Percentiles rank a stretch among this genome's conserved stretches.
Evolutionary conservation across 2,113 vertebrate species (phyloP).

Genomic region (Xiphophorus hellerii): DNA sequence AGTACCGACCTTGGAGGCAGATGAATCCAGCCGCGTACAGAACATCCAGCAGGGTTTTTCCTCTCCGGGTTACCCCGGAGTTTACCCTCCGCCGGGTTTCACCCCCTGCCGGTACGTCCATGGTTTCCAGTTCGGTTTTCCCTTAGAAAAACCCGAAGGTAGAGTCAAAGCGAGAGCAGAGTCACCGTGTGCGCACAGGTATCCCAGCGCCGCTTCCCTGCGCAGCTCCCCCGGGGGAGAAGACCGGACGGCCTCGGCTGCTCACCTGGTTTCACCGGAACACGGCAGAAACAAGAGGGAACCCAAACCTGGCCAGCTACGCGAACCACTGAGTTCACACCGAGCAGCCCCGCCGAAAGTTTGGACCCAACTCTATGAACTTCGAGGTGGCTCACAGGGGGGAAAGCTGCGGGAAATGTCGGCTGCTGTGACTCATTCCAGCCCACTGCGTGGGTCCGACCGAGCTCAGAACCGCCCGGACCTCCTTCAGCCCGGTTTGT

Average conservation of each 20-base stretch:
- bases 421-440: slow-evolving; percentile 16
- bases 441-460: slow-evolving; percentile 5
- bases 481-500: slow-evolving; percentile 40
- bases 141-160: not conserved
- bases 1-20: slow-evolving; percentile 74
- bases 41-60: slow-evolving; percentile 33
- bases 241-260: slow-evolving; percentile 11
- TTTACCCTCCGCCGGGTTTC: slow-evolving; percentile 42
- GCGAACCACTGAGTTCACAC: slow-evolving; percentile 8
- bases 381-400: slow-evolving; percentile 18
- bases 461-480: slow-evolving; percentile 25
- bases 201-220: slow-evolving; percentile 33
- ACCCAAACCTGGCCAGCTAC: slow-evolving; percentile 26
- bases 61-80: slow-evolving; percentile 37
- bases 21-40: slow-evolving; percentile 59
- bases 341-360: slow-evolving; percentile 58
- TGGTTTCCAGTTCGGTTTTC: slow-evolving; percentile 18
- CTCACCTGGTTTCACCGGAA: slow-evolving; percentile 50
- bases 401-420: not conserved
- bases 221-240: slow-evolving; percentile 17
- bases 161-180: not conserved
- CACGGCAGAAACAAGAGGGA: slow-evolving; percentile 44
- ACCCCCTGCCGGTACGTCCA: slow-evolving; percentile 60
- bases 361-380: slow-evolving; percentile 40
- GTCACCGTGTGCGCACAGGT: slow-evolving; percentile 43